These are phyloP conservation scores for Halocaridina rubra DNA, from an alignment of 2,888 invertebrate species.

Conservation along the genomic window DNA sequence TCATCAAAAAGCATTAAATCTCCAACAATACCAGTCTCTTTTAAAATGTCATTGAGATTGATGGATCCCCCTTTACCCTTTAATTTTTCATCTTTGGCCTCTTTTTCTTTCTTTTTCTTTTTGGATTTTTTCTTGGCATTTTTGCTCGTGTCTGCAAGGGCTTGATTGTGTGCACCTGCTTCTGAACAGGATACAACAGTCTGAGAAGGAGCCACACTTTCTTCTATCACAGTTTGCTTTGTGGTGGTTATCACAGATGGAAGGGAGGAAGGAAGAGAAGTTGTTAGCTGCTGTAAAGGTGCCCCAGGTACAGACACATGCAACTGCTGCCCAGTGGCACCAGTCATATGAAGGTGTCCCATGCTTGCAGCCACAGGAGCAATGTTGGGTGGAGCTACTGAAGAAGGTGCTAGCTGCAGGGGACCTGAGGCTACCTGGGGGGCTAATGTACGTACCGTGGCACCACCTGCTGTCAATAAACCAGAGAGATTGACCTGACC, in stretches of 20 bases:
- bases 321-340: constrained; percentile 46
- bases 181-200: constrained; percentile 35
- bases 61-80: constrained; percentile 56
- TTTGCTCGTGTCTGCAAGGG: constrained; percentile 38
- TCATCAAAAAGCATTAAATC: constrained; percentile 60
- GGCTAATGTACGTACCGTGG: constrained; percentile 52
- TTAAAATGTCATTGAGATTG: constrained; percentile 60
- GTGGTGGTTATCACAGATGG: constrained; percentile 63
- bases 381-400: constrained; percentile 42
- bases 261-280: constrained; percentile 59
- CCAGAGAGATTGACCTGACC: constrained; percentile 63
- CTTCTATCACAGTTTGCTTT: constrained; percentile 59
- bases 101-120: constrained; percentile 62
- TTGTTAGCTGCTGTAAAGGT: constrained; percentile 46
- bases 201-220: constrained; percentile 44
- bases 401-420: constrained; percentile 52
- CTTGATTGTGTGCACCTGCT: constrained; percentile 47
- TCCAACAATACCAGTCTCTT: constrained; percentile 60
- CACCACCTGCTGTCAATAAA: constrained; percentile 45
- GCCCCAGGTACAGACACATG: constrained; percentile 50
- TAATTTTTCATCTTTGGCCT: constrained; percentile 51
- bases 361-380: constrained; percentile 46
- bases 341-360: constrained; percentile 50
- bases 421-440: constrained; percentile 53
- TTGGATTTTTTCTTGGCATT: constrained; percentile 61